Evolutionary conservation across 2,797 vertebrate species (phyloP).

Genomic region (Clarias platycephalus): DNA sequence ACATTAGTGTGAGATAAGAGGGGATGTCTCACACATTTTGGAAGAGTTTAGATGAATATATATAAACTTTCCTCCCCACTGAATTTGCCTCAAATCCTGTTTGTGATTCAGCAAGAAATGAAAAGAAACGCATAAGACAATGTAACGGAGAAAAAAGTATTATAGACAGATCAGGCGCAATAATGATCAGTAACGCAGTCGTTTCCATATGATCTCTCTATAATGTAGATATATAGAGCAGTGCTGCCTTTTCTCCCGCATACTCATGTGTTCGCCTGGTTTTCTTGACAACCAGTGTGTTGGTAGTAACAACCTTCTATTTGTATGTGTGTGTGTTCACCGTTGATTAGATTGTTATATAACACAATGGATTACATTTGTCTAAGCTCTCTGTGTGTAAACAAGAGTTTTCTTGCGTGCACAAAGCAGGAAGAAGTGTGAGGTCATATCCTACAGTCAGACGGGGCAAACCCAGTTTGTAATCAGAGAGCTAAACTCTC

Average conservation of each 20-base stretch:
- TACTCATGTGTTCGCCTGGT: background rate
- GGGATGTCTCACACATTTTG: conserved; percentile 6
- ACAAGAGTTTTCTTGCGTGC: conserved; percentile 12
- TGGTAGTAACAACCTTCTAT: conserved; percentile 1
- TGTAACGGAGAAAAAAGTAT: background rate
- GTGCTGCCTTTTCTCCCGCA: background rate
- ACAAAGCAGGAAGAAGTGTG: conserved; percentile 15
- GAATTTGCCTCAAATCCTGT: background rate
- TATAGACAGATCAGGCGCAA: background rate
- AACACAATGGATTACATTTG: background rate
- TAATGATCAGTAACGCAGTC: background rate
- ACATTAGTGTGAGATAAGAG: conserved; percentile 5
- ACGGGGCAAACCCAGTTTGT: conserved; percentile 7
- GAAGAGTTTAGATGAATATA: background rate
- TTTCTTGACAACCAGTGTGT: conserved; percentile 19
- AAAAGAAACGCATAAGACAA: background rate
- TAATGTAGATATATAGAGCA: background rate
- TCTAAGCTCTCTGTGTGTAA: conserved; percentile 3
- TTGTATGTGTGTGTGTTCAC: conserved; percentile 2
- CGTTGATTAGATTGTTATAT: background rate
- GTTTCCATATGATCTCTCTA: background rate
- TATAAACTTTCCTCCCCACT: background rate
- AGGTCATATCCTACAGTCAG: conserved; percentile 28
- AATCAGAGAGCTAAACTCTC: conserved; percentile 18
- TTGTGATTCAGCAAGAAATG: background rate